Conservation (phyloP, 2,888 invertebrate genomes). For the Dryobota labecula region DNA sequence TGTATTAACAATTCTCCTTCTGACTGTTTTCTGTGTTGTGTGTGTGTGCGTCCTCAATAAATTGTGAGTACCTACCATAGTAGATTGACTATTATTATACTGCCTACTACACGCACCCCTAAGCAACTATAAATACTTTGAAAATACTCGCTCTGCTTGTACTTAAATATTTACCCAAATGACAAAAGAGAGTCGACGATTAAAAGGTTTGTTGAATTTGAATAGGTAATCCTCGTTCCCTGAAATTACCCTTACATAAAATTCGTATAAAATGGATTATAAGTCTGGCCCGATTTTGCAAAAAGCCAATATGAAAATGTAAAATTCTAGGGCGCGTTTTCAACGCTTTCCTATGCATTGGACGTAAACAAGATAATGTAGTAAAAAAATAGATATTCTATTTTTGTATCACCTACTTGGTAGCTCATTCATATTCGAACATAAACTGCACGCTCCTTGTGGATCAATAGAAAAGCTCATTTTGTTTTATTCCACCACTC, state of each 20-base stretch:
- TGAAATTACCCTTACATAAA: slow-evolving; percentile 51
- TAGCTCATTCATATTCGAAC: slow-evolving; percentile 76
- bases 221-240: slow-evolving; percentile 51
- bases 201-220: slow-evolving; percentile 59
- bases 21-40: no score
- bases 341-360: slow-evolving; percentile 23
- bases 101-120: no score
- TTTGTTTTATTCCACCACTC: slow-evolving; percentile 85
- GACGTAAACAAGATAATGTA: slow-evolving; percentile 26
- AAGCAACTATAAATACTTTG: no score
- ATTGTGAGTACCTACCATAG: no score
- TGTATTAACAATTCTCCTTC: no score
- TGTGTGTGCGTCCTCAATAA: no score
- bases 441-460: slow-evolving; percentile 79
- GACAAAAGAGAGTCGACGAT: slow-evolving; percentile 55
- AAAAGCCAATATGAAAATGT: slow-evolving; percentile 34
- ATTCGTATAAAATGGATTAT: slow-evolving; percentile 38
- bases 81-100: no score
- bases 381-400: slow-evolving; percentile 37
- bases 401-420: slow-evolving; percentile 40
- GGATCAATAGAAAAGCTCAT: slow-evolving; percentile 85
- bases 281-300: slow-evolving; percentile 33
- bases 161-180: slow-evolving; percentile 57
- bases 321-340: neutral
- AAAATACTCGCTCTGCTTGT: slow-evolving; percentile 51